These are phyloP conservation scores for Drosophila birchii DNA, from an alignment of 2,888 invertebrate species.

Conservation along the genomic window DNA sequence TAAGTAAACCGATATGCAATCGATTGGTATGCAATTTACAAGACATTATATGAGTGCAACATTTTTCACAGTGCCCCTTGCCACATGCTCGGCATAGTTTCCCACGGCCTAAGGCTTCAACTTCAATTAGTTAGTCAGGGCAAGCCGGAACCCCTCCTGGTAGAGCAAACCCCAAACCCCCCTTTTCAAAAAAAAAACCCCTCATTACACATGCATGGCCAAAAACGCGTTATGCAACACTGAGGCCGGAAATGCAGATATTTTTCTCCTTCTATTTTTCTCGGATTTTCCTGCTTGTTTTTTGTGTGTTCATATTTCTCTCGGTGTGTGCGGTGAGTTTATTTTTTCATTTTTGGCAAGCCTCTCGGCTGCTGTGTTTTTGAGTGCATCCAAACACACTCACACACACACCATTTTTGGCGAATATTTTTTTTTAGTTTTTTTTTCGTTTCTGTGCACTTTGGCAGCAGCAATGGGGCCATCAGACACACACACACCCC, in stretches of 20 bases:
- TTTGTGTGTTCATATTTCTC: slow-evolving; percentile 6
- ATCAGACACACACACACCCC: slow-evolving; percentile 10
- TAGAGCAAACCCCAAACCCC: background rate
- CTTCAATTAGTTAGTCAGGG: slow-evolving; percentile 44
- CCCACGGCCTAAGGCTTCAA: slow-evolving; percentile 29
- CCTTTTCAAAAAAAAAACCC: background rate
- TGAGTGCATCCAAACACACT: slow-evolving; percentile 23
- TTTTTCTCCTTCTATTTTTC: slow-evolving; percentile 8
- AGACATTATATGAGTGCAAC: background rate
- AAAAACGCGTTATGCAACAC: slow-evolving; percentile 42
- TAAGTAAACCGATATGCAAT: background rate
- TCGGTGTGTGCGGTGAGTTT: slow-evolving; percentile 9
- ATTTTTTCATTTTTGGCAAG: slow-evolving; percentile 42
- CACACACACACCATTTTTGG: slow-evolving; percentile 2
- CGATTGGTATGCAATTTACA: background rate
- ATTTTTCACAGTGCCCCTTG: background rate
- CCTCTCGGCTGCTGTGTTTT: slow-evolving; percentile 35
- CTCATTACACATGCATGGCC: slow-evolving; percentile 42
- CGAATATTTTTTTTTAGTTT: background rate
- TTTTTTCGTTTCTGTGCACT: slow-evolving; percentile 14
- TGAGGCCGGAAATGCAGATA: slow-evolving; percentile 42
- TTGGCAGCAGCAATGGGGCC: slow-evolving; percentile 38
- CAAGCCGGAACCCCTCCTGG: background rate
- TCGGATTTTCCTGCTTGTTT: slow-evolving; percentile 2
- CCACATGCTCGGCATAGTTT: slow-evolving; percentile 17